Percentiles rank a stretch among this genome's conserved stretches.
Conservation (phyloP, 2,888 invertebrate species). For the Stegana nigrithorax region DNA sequence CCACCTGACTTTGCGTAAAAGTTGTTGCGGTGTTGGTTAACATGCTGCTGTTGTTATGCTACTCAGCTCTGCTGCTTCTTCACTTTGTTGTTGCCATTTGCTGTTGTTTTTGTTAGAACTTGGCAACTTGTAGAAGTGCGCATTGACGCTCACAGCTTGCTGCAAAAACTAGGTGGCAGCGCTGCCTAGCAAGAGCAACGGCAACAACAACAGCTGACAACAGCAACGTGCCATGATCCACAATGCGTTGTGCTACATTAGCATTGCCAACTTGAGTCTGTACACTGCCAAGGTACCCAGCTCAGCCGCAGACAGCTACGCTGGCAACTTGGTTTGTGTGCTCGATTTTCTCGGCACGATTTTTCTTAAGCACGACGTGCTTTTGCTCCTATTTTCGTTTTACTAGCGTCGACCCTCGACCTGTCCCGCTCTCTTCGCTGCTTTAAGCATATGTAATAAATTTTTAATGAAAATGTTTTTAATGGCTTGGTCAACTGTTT, state of each 20-base stretch:
- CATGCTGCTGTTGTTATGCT: slow-evolving; percentile 37
- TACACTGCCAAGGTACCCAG: too few relatives aligned
- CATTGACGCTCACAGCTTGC: not conserved
- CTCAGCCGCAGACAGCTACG: too few relatives aligned
- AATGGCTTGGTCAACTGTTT: slow-evolving; percentile 14
- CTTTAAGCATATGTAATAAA: not conserved
- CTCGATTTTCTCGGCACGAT: not conserved
- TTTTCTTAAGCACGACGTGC: not conserved
- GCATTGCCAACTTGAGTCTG: not conserved
- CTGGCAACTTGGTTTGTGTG: not conserved
- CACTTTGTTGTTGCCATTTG: slow-evolving; percentile 29
- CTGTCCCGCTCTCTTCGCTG: not conserved
- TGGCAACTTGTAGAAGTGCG: not conserved
- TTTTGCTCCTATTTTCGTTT: not conserved
- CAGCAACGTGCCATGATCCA: not conserved
- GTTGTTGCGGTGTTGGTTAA: slow-evolving; percentile 18
- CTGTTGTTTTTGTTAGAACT: slow-evolving; percentile 33
- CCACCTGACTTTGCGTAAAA: slow-evolving; percentile 47
- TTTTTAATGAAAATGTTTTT: slow-evolving; percentile 19
- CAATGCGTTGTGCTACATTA: slow-evolving; percentile 1
- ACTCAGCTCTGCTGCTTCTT: slow-evolving; percentile 40
- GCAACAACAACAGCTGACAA: slow-evolving; percentile 3
- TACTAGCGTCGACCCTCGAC: not conserved
- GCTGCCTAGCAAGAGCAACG: not conserved
- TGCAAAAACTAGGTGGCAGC: not conserved